Evolutionary conservation across 2,888 invertebrate genomes (phyloP).

Genomic region (Schizotus pectinicornis): DNA sequence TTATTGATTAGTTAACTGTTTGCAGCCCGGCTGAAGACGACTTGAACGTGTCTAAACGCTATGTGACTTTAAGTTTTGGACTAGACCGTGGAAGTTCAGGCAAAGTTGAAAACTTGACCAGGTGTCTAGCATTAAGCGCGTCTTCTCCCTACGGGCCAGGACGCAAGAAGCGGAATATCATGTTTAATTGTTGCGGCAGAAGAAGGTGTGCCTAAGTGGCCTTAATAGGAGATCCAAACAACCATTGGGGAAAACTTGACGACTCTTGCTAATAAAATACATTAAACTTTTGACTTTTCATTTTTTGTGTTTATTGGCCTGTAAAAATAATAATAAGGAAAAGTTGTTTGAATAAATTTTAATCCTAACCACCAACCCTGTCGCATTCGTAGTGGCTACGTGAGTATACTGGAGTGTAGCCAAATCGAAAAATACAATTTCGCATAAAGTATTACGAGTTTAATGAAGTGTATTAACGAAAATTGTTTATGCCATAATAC

Average conservation of each 20-base stretch:
- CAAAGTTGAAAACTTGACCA: conserved; percentile 82
- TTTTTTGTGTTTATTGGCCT: neutral
- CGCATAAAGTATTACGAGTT: no score
- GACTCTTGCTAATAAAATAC: neutral
- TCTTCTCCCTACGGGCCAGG: conserved; percentile 86
- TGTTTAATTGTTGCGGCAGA: conserved; percentile 14
- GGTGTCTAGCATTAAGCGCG: conserved; percentile 83
- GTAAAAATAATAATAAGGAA: no score
- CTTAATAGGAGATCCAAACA: no score
- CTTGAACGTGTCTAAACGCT: conserved; percentile 20
- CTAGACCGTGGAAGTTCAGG: conserved; percentile 84
- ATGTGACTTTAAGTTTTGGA: conserved; percentile 72
- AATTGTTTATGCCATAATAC: no score
- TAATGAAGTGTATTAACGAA: no score
- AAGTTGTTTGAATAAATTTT: no score
- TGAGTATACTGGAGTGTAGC: no score
- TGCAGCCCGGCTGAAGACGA: conserved; percentile 15
- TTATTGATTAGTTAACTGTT: conserved; percentile 3
- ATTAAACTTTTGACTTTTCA: neutral
- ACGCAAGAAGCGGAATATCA: conserved; percentile 72
- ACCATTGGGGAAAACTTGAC: neutral
- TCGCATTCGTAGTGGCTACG: no score
- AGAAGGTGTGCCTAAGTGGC: no score
- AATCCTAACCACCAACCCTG: no score
- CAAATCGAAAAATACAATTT: no score